Evolutionary conservation across 1,140 invertebrate genomes (phyloP), one percentile per base, ranked within the genome.

Genomic region (Dendroctonus ponderosae): DNA sequence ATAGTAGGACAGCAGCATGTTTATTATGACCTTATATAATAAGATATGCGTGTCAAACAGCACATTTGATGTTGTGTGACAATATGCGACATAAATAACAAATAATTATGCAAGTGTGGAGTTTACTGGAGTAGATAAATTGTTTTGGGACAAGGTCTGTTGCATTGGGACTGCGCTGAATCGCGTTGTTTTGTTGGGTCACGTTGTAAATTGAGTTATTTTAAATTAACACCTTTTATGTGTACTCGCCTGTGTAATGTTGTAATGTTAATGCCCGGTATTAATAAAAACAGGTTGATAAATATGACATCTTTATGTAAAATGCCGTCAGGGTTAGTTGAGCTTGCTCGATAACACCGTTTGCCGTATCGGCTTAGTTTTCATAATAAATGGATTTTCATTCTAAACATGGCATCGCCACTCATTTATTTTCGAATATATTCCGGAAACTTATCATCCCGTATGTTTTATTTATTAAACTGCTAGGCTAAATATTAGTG

Each of bases 351-450:
- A 64, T 66, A 66, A 26, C 44, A 12, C 37, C 6, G 15, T 12
- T 37, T 26, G 26, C 11, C 15, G 7, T 54, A 64, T 64, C 62
- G 52, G 3, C 6, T 49, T 56, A 52, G 5, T 66, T 66, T 66
- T 66, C 63, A 66, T 66, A 66, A 66, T 66, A 58, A 56, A 57
- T 58, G 54, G n/a, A 50, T 66, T 66, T 66, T 14, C 49, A 66
- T 66, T 66, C 63, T 41, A 51, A 42, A 58, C 53, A 66, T 57
- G 48, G 50, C 63, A 50, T 57, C n/a, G 52, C 60, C 60, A 42
- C 40, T 52, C 40, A 62, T 44, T 49, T 26, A 26, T 58, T 58
- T 56, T 58, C 15, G 46, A 58, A 58, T 58, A 26, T 58, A 58
- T 58, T 58, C 40, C n/a, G 43, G 41, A 43, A 44, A 15, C 39